These are phyloP conservation scores for Drosophila asahinai DNA, from an alignment of 1,140 invertebrate genomes.

Conservation along the genomic window DNA sequence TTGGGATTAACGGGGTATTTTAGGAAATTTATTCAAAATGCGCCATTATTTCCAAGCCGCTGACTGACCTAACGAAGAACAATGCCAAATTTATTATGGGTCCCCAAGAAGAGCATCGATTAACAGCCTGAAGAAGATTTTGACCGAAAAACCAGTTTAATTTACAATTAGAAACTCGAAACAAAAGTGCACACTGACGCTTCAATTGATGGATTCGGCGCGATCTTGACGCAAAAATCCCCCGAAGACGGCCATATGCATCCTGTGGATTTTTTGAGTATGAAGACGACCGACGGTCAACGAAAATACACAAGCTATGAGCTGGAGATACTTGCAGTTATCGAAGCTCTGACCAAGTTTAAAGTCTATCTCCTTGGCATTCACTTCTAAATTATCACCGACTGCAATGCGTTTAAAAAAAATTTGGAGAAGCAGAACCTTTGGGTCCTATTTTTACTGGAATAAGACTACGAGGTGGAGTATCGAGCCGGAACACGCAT, in stretches of 20 bases:
- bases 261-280: too few species aligned
- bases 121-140: not conserved
- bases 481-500: too few species aligned
- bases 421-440: not conserved
- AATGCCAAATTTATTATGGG: not conserved
- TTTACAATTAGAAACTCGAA: not conserved
- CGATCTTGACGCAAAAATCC: not conserved
- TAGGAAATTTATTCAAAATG: not conserved
- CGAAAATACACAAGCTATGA: too few species aligned
- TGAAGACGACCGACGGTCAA: too few species aligned
- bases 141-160: not conserved
- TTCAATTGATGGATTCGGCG: not conserved
- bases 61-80: not conserved
- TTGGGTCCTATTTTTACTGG: not conserved
- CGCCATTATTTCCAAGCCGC: too few species aligned
- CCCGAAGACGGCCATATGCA: too few species aligned
- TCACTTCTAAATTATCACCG: not conserved
- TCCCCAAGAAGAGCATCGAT: not conserved
- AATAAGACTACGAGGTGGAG: too few species aligned
- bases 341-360: too few species aligned
- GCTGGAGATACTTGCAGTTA: too few species aligned
- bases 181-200: not conserved
- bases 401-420: not conserved
- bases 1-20: not conserved
- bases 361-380: too few species aligned